These are phyloP conservation scores for Nymphalis io DNA, from an alignment of 1,140 invertebrate genomes.

Conservation along the genomic window DNA sequence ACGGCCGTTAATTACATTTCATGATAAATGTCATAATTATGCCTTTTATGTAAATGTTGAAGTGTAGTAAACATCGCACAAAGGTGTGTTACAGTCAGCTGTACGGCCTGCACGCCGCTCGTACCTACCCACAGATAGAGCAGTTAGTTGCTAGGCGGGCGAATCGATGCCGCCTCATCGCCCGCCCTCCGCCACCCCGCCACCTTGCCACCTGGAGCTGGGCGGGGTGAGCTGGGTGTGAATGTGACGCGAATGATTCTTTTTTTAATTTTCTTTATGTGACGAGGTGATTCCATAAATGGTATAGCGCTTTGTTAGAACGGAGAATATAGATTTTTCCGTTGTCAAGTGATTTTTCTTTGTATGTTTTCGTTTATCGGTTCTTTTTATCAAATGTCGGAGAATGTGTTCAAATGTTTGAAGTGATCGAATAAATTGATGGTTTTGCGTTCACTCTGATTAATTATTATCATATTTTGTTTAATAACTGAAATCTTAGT, in stretches of 20 bases:
- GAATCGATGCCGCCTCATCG: conserved; percentile 10
- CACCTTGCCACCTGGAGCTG: conserved; percentile 29
- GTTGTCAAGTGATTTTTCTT: conserved; percentile 21
- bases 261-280: conserved; percentile 38
- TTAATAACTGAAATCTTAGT: too few species aligned
- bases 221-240: conserved; percentile 9
- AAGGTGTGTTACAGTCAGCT: neutral
- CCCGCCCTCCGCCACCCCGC: neutral
- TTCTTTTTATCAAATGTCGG: too few species aligned
- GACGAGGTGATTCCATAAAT: conserved; percentile 34
- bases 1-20: too few species aligned
- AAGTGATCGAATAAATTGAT: too few species aligned
- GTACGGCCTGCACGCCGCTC: neutral
- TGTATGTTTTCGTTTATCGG: neutral
- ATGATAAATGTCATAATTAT: too few species aligned
- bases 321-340: conserved; percentile 9
- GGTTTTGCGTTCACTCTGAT: too few species aligned
- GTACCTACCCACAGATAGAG: conserved; percentile 9
- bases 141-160: conserved; percentile 20
- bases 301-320: conserved; percentile 17
- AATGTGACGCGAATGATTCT: conserved; percentile 28
- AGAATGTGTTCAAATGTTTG: too few species aligned
- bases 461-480: too few species aligned
- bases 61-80: neutral
- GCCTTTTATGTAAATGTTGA: neutral